Percentiles rank a stretch among this genome's conserved stretches.
Evolutionary conservation across 1,140 invertebrate species (phyloP).

Genomic region (Varroa destructor): DNA sequence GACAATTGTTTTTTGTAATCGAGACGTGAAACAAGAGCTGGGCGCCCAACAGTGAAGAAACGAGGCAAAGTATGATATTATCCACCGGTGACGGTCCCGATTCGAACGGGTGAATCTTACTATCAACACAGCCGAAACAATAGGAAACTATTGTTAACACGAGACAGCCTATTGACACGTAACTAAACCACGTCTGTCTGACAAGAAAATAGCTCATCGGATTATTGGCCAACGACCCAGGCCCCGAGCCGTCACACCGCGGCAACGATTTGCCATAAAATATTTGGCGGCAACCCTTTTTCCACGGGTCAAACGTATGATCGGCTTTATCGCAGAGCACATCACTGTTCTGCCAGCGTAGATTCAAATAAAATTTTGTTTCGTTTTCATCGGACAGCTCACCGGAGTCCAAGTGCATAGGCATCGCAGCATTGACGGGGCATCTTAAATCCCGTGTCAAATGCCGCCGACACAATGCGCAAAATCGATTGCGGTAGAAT

Average conservation of each 20-base stretch:
- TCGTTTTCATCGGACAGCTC: neutral
- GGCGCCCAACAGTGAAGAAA: neutral
- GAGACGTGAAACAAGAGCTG: conserved; percentile 17
- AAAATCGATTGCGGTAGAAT: conserved; percentile 22
- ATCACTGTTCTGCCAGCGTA: neutral
- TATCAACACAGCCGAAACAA: too few relatives aligned
- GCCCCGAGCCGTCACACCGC: too few relatives aligned
- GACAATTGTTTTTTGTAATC: neutral
- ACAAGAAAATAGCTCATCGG: too few relatives aligned
- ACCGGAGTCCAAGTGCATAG: neutral
- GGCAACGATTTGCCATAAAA: too few relatives aligned
- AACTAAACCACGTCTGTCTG: too few relatives aligned
- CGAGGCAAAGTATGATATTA: conserved; percentile 9
- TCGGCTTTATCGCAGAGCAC: neutral
- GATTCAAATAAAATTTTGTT: neutral
- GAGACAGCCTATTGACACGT: too few relatives aligned
- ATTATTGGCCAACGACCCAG: too few relatives aligned
- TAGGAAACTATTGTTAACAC: too few relatives aligned
- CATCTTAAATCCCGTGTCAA: neutral
- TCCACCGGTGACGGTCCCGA: neutral
- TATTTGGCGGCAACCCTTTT: neutral
- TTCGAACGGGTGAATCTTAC: too few relatives aligned
- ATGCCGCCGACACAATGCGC: neutral
- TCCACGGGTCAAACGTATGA: conserved; percentile 15
- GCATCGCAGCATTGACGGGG: conserved; percentile 9